Evolutionary conservation across 2,113 vertebrate genomes (phyloP).

Genomic region (Pelecanoides urinatrix): DNA sequence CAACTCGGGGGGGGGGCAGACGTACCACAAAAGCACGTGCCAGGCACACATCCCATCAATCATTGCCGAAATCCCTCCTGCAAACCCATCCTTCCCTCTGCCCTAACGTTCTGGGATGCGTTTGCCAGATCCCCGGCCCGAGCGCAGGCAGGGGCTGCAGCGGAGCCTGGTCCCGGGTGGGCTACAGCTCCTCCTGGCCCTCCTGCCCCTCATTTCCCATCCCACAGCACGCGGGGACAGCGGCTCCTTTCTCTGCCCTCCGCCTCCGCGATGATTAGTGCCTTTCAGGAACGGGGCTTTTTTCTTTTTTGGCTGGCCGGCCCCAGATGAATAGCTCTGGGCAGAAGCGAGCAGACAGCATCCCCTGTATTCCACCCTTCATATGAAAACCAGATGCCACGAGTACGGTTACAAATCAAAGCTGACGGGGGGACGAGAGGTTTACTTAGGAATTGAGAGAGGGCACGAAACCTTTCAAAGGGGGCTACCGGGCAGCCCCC

Average conservation of each 20-base stretch:
- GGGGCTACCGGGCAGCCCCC: slow-evolving; percentile 27
- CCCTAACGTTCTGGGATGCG: accelerated
- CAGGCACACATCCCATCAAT: accelerated
- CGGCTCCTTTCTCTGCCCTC: not conserved
- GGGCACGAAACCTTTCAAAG: slow-evolving; percentile 14
- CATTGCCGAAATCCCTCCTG: not conserved
- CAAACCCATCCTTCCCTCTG: not conserved
- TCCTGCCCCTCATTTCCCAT: not conserved
- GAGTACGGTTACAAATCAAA: slow-evolving; percentile 56
- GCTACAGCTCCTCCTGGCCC: not conserved
- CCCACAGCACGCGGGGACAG: not conserved
- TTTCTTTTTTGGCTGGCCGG: not conserved
- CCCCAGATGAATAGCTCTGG: slow-evolving; percentile 33
- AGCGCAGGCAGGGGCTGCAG: not conserved
- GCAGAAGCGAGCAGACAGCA: slow-evolving; percentile 42
- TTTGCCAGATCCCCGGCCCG: not conserved
- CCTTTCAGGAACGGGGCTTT: not conserved
- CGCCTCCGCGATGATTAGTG: not conserved
- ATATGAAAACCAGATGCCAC: slow-evolving; percentile 71
- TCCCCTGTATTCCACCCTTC: slow-evolving; percentile 45
- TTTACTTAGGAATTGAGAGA: slow-evolving; percentile 25
- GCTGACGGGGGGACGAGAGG: slow-evolving; percentile 45
- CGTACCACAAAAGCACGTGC: not conserved
- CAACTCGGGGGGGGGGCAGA: accelerated
- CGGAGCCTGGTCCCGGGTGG: not conserved